phyloP scores from a whole-genome alignment of 1,140 invertebrate species.

The Penaeus japonicus region DNA sequence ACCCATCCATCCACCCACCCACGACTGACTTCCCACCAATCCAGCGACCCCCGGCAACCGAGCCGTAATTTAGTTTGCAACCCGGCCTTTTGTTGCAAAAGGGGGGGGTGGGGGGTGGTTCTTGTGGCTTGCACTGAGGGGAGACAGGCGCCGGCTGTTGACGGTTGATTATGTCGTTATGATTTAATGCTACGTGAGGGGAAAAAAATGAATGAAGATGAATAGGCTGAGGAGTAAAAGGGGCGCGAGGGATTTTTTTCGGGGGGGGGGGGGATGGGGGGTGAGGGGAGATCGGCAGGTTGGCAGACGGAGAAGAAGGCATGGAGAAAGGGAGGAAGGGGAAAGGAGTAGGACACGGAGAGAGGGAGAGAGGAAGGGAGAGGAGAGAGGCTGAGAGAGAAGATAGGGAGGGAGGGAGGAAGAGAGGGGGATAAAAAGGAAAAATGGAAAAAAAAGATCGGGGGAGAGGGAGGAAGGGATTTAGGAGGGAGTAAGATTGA shows the following conservation, averaged over 20 bases:
- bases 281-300: not conserved
- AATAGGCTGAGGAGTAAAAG: not conserved
- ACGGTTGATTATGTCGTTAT: conserved; percentile 40
- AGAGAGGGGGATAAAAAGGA: not conserved
- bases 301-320: not conserved
- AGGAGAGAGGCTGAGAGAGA: not conserved
- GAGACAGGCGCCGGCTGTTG: conserved; percentile 12
- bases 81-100: conserved; percentile 32
- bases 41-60: not conserved
- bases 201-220: conserved; percentile 20
- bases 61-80: conserved; percentile 37
- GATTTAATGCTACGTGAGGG: conserved; percentile 26
- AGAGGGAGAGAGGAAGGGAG: not conserved
- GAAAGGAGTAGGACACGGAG: too few species aligned
- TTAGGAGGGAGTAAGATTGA: not conserved
- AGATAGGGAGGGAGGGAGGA: not conserved
- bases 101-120: not conserved
- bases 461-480: not conserved
- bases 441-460: not conserved
- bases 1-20: not conserved
- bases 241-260: too few species aligned
- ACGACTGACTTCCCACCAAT: not conserved
- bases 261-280: not conserved
- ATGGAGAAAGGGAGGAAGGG: not conserved
- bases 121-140: conserved; percentile 11